Conservation (phyloP, 2,888 invertebrate species). For the Agrotis ipsilon region DNA sequence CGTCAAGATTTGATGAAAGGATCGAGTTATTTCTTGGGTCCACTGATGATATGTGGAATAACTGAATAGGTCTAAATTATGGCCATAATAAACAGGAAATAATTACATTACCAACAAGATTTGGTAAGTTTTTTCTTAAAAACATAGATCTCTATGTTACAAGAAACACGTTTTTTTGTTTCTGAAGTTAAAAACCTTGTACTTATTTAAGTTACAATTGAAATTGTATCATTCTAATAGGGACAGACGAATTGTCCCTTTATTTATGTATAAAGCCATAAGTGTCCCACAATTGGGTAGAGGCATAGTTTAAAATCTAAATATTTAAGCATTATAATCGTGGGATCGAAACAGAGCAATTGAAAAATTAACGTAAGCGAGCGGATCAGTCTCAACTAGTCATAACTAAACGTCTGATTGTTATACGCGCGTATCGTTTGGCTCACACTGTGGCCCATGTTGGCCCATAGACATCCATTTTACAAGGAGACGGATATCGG, state of each 20-base stretch:
- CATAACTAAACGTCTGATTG: conserved; percentile 47
- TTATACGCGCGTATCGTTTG: conserved; percentile 31
- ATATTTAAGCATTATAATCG: conserved; percentile 31
- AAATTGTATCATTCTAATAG: conserved; percentile 1
- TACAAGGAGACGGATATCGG: not conserved
- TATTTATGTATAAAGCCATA: conserved; percentile 19
- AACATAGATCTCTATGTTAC: not conserved
- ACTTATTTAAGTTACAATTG: conserved; percentile 1
- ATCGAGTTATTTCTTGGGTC: too few species aligned
- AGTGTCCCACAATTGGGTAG: not conserved
- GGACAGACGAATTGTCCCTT: not conserved
- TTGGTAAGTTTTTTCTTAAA: conserved; percentile 2
- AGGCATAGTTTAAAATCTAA: conserved; percentile 8
- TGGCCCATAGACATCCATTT: conserved; percentile 10
- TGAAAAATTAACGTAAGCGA: conserved; percentile 31
- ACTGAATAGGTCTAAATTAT: too few species aligned
- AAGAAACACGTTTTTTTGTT: not conserved
- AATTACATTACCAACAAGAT: not conserved
- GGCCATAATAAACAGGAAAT: too few species aligned
- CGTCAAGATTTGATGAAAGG: too few species aligned
- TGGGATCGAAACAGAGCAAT: conserved; percentile 51
- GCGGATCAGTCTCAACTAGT: conserved; percentile 53
- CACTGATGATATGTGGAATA: too few species aligned
- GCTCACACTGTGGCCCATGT: conserved; percentile 38
- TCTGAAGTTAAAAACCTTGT: conserved; percentile 2